Evolutionary conservation across 2,797 vertebrate genomes (phyloP), one percentile per base, ranked within the genome.

Genomic region (Urosaurus nigricauda): DNA sequence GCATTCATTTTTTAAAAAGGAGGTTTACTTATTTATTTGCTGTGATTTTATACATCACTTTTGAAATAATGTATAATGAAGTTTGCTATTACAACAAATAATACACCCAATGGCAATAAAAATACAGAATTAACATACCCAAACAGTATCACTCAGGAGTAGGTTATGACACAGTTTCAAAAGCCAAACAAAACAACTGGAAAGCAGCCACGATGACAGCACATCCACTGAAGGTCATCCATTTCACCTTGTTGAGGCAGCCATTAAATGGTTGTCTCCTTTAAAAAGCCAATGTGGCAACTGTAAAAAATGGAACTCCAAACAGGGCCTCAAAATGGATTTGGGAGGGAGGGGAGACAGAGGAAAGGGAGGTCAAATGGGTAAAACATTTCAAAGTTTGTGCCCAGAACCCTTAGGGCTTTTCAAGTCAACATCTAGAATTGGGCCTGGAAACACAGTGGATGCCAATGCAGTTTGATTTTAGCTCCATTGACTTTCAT

Each of bases 401-500:
- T 1, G 2, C 71, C n/a, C 35, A 16, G 71, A 73, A 68, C 29
- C 12, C 43, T 75, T 78, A 85, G 53, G 35, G 16, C 29, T 78
- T 65, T n/a, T 43, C 60, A 75, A 32, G 37, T 77, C 71, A 75
- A 29, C n/a, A 86, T 78, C 29, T 24, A 47, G 74, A 85, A 63
- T n/a, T 32, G 53, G 5, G 4, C 6, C 77, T 26, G 35, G 85
- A 40, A 56, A 86, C 51, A 68, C 37, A 26, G 32, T 70, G 17
- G 32, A 79, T 70, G 29, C 32, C 43, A 83, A 51, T 68, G 32
- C n/a, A 89, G 83, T n/a, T 35, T 81, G 16, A 75, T 14, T 89
- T 74, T 89, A 81, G 21, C 40, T 83, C 75, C 58, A 40, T 84
- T 70, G 8, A 9, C 29, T 19, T 85, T 85, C n/a, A 58, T 32